Conservation (phyloP, 1,140 invertebrate genomes). For the Drosophila pachea region DNA sequence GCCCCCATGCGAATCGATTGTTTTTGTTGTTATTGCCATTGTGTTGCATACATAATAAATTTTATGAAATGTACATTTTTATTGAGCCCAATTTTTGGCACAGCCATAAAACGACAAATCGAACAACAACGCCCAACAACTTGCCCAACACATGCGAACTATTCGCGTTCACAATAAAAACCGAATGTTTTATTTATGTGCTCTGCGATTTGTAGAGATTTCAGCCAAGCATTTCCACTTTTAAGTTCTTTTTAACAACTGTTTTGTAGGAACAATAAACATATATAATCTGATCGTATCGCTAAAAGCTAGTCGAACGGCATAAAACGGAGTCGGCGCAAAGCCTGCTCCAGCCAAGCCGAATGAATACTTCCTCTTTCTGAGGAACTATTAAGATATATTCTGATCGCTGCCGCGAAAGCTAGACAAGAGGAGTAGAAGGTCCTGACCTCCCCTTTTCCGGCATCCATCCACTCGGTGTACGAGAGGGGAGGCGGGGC, state of each 20-base stretch:
- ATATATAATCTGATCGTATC: too few species aligned
- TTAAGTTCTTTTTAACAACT: slow-evolving; percentile 40
- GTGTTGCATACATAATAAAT: slow-evolving; percentile 76
- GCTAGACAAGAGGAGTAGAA: too few species aligned
- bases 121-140: slow-evolving; percentile 27
- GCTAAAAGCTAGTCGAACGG: too few species aligned
- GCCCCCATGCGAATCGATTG: not conserved
- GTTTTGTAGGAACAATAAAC: not conserved
- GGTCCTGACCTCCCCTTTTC: too few species aligned
- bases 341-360: too few species aligned
- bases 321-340: too few species aligned
- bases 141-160: slow-evolving; percentile 17
- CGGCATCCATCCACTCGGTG: too few species aligned
- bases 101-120: slow-evolving; percentile 63
- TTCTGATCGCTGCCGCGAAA: too few species aligned
- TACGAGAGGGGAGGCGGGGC: too few species aligned
- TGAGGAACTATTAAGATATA: too few species aligned
- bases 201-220: slow-evolving; percentile 53
- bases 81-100: slow-evolving; percentile 76
- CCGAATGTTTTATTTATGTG: slow-evolving; percentile 69
- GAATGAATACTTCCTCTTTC: too few species aligned
- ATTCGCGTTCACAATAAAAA: slow-evolving; percentile 52
- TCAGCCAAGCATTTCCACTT: slow-evolving; percentile 17
- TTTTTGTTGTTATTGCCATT: slow-evolving; percentile 48
- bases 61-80: slow-evolving; percentile 78